Base-by-base conservation (phyloP, 2,888 invertebrate genomes). In the Eupelmus urozonus region DNA sequence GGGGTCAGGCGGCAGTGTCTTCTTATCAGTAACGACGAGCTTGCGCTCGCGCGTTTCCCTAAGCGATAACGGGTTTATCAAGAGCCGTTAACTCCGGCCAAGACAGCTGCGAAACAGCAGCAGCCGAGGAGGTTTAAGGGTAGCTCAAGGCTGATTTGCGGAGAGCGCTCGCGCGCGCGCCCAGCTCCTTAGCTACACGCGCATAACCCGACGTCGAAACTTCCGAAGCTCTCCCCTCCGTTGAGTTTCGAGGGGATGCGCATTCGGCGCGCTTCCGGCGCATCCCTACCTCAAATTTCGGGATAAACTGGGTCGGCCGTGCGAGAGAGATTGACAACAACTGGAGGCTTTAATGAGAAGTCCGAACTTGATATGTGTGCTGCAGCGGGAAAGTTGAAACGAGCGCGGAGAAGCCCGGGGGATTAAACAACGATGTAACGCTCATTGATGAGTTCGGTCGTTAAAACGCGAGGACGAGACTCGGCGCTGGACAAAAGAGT, bases 261-360 rank as follows among this genome's bases (percentile, higher is more conserved):
- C 65, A 45, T 55, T 73, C 11, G 27, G 45, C 29, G 29, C 4
- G 59, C 66, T 66, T 74, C 55, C 55, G 42, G 29, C 23, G n/a
- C 29, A 23, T 20, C 5, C 23, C 20, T 18, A 18, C 60, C 27
- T 42, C 45, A 69, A 78, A 69, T 73, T 69, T 59, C 11, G 23
- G 40, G 34, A 34, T 18, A 25, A 73, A 78, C 63, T 78, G 65
- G 70, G 70, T 65, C 74, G 74, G 25, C 55, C 34, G 29, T 11
- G 67, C 2, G 49, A 75, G 67, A 20, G 53, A 25, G 69, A 70
- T 70, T 70, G 66, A 60, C 66, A 66, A 34, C 60, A 45, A 66
- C 42, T 42, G 67, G 18, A 20, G 67, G 78, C 73, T 67, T 9
- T 78, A 73, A 78, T 78, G 75, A 79, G 70, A 67, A 79, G 67